These are phyloP conservation scores for Cheilosia grossa DNA, from an alignment of 2,888 invertebrate species.

Conservation along the genomic window DNA sequence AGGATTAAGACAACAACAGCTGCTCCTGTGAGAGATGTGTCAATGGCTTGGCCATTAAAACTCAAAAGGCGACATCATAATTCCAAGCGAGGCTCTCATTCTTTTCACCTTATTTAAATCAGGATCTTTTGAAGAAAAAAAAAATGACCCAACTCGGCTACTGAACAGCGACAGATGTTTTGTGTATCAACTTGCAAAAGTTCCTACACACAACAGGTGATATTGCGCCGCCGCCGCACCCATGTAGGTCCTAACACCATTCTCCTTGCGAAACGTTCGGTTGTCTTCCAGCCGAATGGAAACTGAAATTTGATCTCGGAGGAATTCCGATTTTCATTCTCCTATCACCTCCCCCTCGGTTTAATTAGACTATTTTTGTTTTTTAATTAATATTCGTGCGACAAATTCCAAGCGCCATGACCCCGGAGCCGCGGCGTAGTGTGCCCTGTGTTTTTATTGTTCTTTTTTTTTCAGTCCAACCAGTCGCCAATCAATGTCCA, in stretches of 20 bases:
- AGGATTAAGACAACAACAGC: constrained; percentile 44
- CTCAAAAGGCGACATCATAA: constrained; percentile 37
- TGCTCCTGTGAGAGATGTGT: constrained; percentile 42
- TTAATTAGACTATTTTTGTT: constrained; percentile 35
- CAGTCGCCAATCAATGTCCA: constrained; percentile 60
- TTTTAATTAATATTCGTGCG: constrained; percentile 65
- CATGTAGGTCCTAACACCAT: constrained; percentile 9
- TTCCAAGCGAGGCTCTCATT: constrained; percentile 2
- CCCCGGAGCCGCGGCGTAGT: background rate
- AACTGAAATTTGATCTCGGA: constrained; percentile 39
- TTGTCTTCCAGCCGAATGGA: constrained; percentile 31
- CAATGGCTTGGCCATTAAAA: constrained; percentile 29
- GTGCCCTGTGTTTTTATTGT: background rate
- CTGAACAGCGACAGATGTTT: constrained; percentile 53
- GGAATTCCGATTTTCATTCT: constrained; percentile 11
- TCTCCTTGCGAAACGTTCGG: background rate
- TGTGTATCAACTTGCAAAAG: constrained; percentile 47
- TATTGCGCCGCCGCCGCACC: constrained; percentile 30
- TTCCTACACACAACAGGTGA: constrained; percentile 50
- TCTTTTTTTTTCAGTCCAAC: constrained; percentile 4
- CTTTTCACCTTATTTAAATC: constrained; percentile 27
- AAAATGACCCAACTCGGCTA: background rate
- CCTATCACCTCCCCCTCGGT: constrained; percentile 21
- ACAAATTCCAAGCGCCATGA: constrained; percentile 51
- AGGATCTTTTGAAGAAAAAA: constrained; percentile 34